Evolutionary conservation across 1,140 invertebrate species (phyloP).

Genomic region (Potamilus streckersoni): DNA sequence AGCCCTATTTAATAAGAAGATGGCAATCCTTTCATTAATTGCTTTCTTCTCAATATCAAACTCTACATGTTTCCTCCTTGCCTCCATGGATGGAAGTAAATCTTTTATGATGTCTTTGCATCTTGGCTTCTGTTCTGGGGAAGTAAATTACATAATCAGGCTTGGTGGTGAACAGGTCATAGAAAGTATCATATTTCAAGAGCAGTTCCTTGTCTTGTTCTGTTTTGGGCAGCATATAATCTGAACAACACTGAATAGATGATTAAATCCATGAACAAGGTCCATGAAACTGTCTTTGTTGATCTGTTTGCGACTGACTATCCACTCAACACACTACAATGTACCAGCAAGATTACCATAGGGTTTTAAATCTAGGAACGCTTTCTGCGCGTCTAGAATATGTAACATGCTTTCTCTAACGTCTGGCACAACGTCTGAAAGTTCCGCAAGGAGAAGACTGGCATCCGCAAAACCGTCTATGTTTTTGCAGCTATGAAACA

Average conservation of each 20-base stretch:
- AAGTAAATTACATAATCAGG: slow-evolving; percentile 28
- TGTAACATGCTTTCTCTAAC: too few relatives aligned
- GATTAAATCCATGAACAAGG: slow-evolving; percentile 29
- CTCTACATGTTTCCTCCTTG: slow-evolving; percentile 15
- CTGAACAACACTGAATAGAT: slow-evolving; percentile 30
- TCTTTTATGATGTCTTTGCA: slow-evolving; percentile 27
- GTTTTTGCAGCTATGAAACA: slow-evolving; percentile 12
- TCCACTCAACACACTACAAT: slow-evolving; percentile 37
- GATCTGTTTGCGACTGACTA: slow-evolving; percentile 15
- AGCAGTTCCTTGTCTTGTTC: slow-evolving; percentile 16
- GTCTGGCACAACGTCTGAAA: slow-evolving; percentile 12
- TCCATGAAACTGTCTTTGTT: slow-evolving; percentile 6
- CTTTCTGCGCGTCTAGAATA: slow-evolving; percentile 29
- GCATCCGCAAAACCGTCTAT: slow-evolving; percentile 26
- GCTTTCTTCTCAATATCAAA: slow-evolving; percentile 15
- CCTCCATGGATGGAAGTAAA: slow-evolving; percentile 9
- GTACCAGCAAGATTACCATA: slow-evolving; percentile 26
- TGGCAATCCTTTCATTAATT: slow-evolving; percentile 17
- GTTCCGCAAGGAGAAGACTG: slow-evolving; percentile 15
- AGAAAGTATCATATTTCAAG: slow-evolving; percentile 38
- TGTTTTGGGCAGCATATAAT: slow-evolving; percentile 20
- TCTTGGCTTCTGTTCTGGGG: slow-evolving; percentile 39
- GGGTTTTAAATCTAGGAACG: slow-evolving; percentile 22
- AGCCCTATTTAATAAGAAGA: slow-evolving; percentile 26
- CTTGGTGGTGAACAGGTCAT: slow-evolving; percentile 30